Base-by-base conservation (phyloP, 2,113 vertebrate genomes). In the Xiphophorus hellerii region DNA sequence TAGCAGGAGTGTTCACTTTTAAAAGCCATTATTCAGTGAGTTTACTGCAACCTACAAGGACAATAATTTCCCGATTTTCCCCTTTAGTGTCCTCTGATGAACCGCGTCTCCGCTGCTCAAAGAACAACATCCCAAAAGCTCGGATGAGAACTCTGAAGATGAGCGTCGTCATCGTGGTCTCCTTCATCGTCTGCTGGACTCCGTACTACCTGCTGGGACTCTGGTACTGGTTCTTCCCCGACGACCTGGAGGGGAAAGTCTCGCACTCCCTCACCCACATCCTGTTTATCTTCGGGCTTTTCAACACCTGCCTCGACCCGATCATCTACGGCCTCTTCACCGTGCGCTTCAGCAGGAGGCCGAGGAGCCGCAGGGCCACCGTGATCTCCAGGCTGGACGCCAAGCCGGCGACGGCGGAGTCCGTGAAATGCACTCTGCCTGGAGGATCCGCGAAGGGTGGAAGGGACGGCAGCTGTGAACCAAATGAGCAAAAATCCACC, bases 211-310 rank as follows among this genome's bases (percentile, higher is more conserved):
- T 96, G 54, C 79, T 96, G 62, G 95, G 95, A 58, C 83, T 96
- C 62, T 96, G 95, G 95, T 96, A 96, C 82, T 96, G 95, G 94
- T 95, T 96, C 87, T 95, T 93, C 72, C 95, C 95, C 9, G 90
- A 93, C 2, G 90, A 93, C 86, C 82, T 95, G 74, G 93, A 96
- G 65, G 93, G 93, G 9, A 93, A 93, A 1, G 91, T 95, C 33
- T 93, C 94, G 1, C 92, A 94, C 69, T 92, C 93, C 29, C 84
- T 94, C 29, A 96, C 93, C 62, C 95, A 96, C 69, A 94, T 93
- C 65, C 92, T 96, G 27, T 96, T 96, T 79, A 94, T 95, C 85
- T 96, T 95, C 68, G 95, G 95, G 1, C 94, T 95, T 66, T 92
- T 95, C 76, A 94, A 95, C 42, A 74, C 94, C 25, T 94, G 94